Percentiles rank a stretch among this genome's conserved stretches.
These are phyloP conservation scores for Asobara japonica DNA, from an alignment of 1,140 invertebrate species.

Conservation along the genomic window DNA sequence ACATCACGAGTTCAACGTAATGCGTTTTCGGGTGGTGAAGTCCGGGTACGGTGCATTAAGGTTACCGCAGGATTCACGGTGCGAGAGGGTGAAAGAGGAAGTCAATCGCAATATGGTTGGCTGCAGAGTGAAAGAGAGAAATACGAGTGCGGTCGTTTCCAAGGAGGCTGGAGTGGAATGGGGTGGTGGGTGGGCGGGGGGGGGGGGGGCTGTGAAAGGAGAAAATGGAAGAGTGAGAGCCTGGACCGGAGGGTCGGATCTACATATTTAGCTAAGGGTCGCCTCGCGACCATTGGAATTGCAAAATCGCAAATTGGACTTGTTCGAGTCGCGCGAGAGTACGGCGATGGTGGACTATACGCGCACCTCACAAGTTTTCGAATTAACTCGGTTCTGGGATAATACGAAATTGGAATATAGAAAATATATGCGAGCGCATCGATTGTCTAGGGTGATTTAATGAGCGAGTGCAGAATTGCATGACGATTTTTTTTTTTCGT, in stretches of 20 bases:
- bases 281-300: conserved; percentile 55
- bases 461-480: too few species aligned
- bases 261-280: conserved; percentile 56
- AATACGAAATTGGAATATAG: neutral
- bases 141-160: neutral
- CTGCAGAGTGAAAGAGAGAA: neutral
- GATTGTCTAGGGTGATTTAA: neutral
- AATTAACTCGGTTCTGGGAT: conserved; percentile 48
- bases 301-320: conserved; percentile 58
- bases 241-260: conserved; percentile 37
- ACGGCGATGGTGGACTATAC: conserved; percentile 17
- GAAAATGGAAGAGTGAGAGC: conserved; percentile 8
- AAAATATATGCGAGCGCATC: conserved; percentile 15
- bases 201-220: neutral
- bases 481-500: neutral
- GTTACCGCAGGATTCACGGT: neutral
- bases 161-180: conserved; percentile 1
- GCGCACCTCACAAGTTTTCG: conserved; percentile 50
- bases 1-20: neutral
- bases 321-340: conserved; percentile 45
- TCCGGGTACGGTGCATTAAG: neutral
- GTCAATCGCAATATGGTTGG: conserved; percentile 9
- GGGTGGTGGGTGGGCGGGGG: conserved; percentile 7
- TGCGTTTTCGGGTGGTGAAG: neutral
- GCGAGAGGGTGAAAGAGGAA: neutral